Percentiles rank a stretch among this genome's conserved stretches.
phyloP scores from a whole-genome alignment of 1,140 invertebrate species.

The Onthophagus taurus region DNA sequence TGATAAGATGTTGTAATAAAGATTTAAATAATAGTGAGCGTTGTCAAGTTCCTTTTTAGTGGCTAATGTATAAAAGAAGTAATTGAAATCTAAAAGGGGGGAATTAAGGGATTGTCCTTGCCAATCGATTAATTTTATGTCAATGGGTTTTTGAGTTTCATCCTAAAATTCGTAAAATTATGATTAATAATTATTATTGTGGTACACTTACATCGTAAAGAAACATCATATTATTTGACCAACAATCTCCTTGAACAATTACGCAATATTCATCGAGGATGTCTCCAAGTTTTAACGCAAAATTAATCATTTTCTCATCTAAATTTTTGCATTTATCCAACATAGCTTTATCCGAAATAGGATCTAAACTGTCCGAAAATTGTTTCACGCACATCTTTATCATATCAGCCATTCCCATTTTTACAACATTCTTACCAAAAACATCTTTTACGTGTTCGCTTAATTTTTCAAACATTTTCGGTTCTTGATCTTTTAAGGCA shows the following conservation, averaged over 20 bases:
- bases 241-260: constrained; percentile 47
- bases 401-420: constrained; percentile 12
- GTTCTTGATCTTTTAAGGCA: constrained; percentile 38
- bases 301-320: constrained; percentile 7
- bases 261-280: constrained; percentile 39
- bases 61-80: constrained; percentile 45
- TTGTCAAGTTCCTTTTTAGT: constrained; percentile 28
- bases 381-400: constrained; percentile 35
- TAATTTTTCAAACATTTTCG: constrained; percentile 26
- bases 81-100: constrained; percentile 45
- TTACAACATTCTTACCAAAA: constrained; percentile 15
- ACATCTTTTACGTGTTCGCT: constrained; percentile 23
- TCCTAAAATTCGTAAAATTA: constrained; percentile 36
- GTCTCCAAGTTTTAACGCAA: constrained; percentile 13
- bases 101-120: constrained; percentile 44
- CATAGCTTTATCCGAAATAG: constrained; percentile 7
- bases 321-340: constrained; percentile 11
- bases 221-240: constrained; percentile 47
- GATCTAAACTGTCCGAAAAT: constrained; percentile 13
- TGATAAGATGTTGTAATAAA: constrained; percentile 11
- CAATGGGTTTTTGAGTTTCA: neutral
- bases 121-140: constrained; percentile 43
- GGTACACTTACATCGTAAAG: constrained; percentile 29
- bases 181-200: constrained; percentile 24
- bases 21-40: constrained; percentile 12